Evolutionary conservation across 2,888 invertebrate genomes (phyloP), one percentile per base, ranked within the genome.

Genomic region (Volucella zonaria): DNA sequence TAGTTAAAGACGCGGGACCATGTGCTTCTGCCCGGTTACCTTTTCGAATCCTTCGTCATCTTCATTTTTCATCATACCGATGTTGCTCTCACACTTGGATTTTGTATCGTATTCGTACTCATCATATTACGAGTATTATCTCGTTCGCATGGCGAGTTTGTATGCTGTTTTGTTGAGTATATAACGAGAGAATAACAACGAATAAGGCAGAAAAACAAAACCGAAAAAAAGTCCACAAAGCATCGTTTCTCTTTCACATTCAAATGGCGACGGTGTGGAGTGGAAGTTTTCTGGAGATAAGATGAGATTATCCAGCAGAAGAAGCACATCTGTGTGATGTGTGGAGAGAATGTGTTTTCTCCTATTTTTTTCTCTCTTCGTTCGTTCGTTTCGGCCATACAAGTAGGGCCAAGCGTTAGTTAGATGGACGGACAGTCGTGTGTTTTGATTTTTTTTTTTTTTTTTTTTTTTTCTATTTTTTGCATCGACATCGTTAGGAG

Each of bases 1-100:
- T 23, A 38, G 45, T 15, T 80, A 78, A 85, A 80, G 67, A 85
- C 76, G 85, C 85, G 81, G 64, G 68, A 81, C 85, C 85, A 85
- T 85, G 85, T 85, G 85, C 85, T 82, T 15, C 56, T 42, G 67
- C 56, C 64, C 56, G 68, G 62, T 56, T 31, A 56, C 52, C 47
- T 56, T 56, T 12, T 76, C 51, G 38, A 15, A 54, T 62, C 62
- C 59, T 64, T 51, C 61, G 54, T 54, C 43, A 51, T 76, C 64
- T 51, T 81, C 52, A 54, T 64, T 31, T 31, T 31, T 52, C 51
- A 47, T 56, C 40, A 45, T 61, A 23, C 18, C 11, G 12, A 54
- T 54, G 14, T 31, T 61, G 47, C 12, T 12, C 67, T 74, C 71
- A 61, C 49, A 45, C 52, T 64, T 40, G 31, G 11, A 8, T 8